phyloP scores from a whole-genome alignment of 1,140 invertebrate genomes.

The Papilio helenus region DNA sequence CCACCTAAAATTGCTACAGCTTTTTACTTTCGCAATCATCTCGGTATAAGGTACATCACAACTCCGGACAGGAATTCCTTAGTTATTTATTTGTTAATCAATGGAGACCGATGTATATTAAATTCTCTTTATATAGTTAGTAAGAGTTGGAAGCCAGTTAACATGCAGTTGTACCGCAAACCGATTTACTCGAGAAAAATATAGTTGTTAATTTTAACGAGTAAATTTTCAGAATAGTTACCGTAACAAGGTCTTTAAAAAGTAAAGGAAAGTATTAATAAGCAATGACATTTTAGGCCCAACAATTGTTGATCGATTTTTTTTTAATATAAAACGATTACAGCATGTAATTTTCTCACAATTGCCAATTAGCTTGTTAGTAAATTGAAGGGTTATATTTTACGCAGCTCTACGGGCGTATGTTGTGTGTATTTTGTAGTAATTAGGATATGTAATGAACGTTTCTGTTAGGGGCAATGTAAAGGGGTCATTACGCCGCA shows the following conservation, averaged over 20 bases:
- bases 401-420: too few species aligned
- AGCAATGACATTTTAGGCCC: not conserved
- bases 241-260: not conserved
- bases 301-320: not conserved
- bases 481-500: slow-evolving; percentile 25
- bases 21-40: not conserved
- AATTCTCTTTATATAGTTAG: slow-evolving; percentile 17
- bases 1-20: not conserved
- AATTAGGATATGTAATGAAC: not conserved
- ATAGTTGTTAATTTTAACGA: slow-evolving; percentile 27
- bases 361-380: too few species aligned
- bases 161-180: slow-evolving; percentile 4
- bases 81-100: slow-evolving; percentile 22
- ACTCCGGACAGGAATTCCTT: not conserved
- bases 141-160: not conserved
- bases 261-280: not conserved
- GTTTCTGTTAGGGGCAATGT: slow-evolving; percentile 4
- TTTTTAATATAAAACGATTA: too few species aligned
- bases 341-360: too few species aligned
- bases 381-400: too few species aligned
- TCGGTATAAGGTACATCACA: not conserved
- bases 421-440: not conserved
- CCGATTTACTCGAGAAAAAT: slow-evolving; percentile 10
- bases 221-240: not conserved
- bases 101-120: slow-evolving; percentile 11